These are phyloP conservation scores for Triops longicaudatus DNA, from an alignment of 1,140 invertebrate genomes.

Conservation along the genomic window DNA sequence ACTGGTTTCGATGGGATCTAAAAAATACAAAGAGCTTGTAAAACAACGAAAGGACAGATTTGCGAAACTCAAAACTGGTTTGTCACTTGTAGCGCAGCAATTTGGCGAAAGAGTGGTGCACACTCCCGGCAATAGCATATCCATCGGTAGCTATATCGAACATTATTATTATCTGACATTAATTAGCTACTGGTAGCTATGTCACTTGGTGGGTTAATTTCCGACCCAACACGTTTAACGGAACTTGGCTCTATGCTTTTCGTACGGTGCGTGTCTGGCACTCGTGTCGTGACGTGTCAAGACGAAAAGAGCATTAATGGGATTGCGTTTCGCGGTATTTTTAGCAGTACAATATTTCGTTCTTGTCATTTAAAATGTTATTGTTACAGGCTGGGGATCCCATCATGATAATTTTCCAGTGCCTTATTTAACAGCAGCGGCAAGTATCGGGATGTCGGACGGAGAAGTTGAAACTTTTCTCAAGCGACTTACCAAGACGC, in stretches of 20 bases:
- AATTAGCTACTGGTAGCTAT: constrained; percentile 20
- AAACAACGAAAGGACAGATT: constrained; percentile 51
- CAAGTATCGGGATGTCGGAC: constrained; percentile 58
- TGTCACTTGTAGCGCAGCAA: constrained; percentile 51
- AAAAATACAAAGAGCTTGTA: constrained; percentile 56
- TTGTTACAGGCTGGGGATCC: constrained; percentile 52
- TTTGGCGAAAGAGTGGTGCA: constrained; percentile 57
- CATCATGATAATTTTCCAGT: constrained; percentile 53
- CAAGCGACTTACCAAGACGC: constrained; percentile 50
- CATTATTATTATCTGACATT: constrained; percentile 19
- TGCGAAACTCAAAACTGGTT: constrained; percentile 32
- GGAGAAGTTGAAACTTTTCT: constrained; percentile 58
- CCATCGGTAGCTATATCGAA: constrained; percentile 49
- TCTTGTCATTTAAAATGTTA: background rate
- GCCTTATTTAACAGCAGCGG: constrained; percentile 61
- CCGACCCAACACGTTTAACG: constrained; percentile 34
- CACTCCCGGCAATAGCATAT: constrained; percentile 63
- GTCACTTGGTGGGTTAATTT: background rate
- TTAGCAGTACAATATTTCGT: constrained; percentile 12
- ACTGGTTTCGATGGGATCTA: constrained; percentile 59
- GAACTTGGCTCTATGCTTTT: constrained; percentile 65
- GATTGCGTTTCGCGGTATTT: constrained; percentile 49
- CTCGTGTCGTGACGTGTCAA: constrained; percentile 50
- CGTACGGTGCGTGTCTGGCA: constrained; percentile 58
- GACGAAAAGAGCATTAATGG: constrained; percentile 50